Conservation (phyloP, 2,888 invertebrate genomes). For the Drosophila lutescens region DNA sequence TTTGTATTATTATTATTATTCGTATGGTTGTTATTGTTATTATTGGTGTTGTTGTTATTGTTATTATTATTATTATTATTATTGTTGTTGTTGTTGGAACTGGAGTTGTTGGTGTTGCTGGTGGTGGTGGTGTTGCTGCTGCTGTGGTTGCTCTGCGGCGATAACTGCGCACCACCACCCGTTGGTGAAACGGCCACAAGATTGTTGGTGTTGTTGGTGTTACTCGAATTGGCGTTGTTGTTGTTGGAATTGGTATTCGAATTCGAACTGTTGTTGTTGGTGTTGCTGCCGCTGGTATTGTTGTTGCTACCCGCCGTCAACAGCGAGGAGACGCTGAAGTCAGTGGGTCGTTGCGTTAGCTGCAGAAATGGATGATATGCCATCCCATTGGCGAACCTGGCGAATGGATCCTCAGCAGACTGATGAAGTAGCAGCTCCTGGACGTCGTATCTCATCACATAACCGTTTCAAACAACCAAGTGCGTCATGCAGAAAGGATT, state of each 20-base stretch:
- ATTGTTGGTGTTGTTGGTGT: conserved; percentile 27
- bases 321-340: conserved; percentile 96
- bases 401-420: conserved; percentile 85
- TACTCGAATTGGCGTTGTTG: conserved; percentile 57
- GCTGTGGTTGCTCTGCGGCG: conserved; percentile 82
- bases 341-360: conserved; percentile 93
- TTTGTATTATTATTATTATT: conserved; percentile 50
- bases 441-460: conserved; percentile 85
- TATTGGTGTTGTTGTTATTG: conserved; percentile 50
- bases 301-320: conserved; percentile 88
- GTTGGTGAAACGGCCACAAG: conserved; percentile 37
- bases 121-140: conserved; percentile 73
- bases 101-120: conserved; percentile 53
- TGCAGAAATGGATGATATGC: conserved; percentile 94
- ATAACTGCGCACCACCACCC: conserved; percentile 65
- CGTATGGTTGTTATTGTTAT: conserved; percentile 56
- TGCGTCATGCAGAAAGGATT: conserved; percentile 63
- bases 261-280: conserved; percentile 66
- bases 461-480: conserved; percentile 80
- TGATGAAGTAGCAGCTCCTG: conserved; percentile 85
- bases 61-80: conserved; percentile 70
- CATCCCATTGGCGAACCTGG: conserved; percentile 87
- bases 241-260: conserved; percentile 64
- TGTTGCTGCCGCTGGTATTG: conserved; percentile 50
- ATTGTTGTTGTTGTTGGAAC: conserved; percentile 68